These are phyloP conservation scores for Protobothrops mucrosquamatus DNA, from an alignment of 2,113 vertebrate genomes.

Conservation along the genomic window DNA sequence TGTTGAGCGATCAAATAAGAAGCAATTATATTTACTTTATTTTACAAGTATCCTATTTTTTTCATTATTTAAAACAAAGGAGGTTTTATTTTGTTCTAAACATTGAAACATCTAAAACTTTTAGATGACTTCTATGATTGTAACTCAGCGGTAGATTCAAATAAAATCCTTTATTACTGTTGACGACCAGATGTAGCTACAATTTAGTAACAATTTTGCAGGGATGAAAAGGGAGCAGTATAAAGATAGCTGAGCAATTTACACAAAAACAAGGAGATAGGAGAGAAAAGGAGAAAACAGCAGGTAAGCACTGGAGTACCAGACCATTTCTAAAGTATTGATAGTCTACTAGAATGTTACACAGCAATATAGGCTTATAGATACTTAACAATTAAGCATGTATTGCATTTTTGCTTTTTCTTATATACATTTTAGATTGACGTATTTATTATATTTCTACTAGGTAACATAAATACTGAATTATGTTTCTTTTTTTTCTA, in stretches of 20 bases:
- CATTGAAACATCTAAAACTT: conserved; percentile 21
- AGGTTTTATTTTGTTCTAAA: background rate
- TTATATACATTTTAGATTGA: background rate
- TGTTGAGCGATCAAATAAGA: background rate
- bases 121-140: conserved; percentile 2
- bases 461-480: conserved; percentile 42
- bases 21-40: background rate
- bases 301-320: background rate
- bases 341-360: background rate
- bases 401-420: background rate
- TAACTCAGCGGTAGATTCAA: conserved; percentile 12
- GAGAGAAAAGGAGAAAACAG: background rate
- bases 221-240: background rate
- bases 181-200: background rate
- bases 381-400: background rate
- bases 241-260: background rate
- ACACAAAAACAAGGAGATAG: background rate
- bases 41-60: background rate
- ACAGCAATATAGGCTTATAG: background rate
- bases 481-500: conserved; percentile 53
- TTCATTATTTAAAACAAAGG: background rate
- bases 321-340: background rate
- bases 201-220: background rate
- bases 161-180: background rate
- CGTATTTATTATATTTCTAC: background rate